phyloP scores from a whole-genome alignment of 2,113 vertebrate species.

The Martes martes region DNA sequence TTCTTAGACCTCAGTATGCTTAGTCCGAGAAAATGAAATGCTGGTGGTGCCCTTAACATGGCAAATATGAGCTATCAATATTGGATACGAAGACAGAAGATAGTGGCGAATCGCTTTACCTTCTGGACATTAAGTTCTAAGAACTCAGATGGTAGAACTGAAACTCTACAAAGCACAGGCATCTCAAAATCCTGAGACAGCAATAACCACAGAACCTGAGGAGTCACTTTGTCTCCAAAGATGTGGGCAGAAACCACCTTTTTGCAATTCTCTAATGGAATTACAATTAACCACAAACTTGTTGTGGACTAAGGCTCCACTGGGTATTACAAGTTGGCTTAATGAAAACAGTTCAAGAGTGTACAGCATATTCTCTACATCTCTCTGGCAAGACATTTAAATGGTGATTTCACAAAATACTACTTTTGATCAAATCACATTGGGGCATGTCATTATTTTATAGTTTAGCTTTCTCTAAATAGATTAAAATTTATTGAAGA shows the following conservation, averaged over 20 bases:
- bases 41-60: not conserved
- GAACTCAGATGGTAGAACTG: not conserved
- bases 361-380: not conserved
- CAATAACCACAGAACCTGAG: slow-evolving; percentile 37
- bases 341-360: slow-evolving; percentile 48
- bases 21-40: not conserved
- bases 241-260: slow-evolving; percentile 59
- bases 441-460: not conserved
- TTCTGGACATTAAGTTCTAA: not conserved
- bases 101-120: not conserved
- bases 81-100: not conserved
- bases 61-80: not conserved
- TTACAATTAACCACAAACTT: slow-evolving; percentile 54
- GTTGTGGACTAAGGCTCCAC: slow-evolving; percentile 21
- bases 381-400: slow-evolving; percentile 40
- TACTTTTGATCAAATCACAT: slow-evolving; percentile 52
- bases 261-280: slow-evolving; percentile 57
- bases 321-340: slow-evolving; percentile 33
- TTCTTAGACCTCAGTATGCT: not conserved
- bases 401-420: slow-evolving; percentile 49
- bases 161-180: not conserved
- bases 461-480: slow-evolving; percentile 36
- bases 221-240: slow-evolving; percentile 52
- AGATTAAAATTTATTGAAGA: slow-evolving; percentile 41
- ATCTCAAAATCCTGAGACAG: slow-evolving; percentile 41